Evolutionary conservation across 1,140 invertebrate species (phyloP).

Genomic region (Berghia stephanieae): DNA sequence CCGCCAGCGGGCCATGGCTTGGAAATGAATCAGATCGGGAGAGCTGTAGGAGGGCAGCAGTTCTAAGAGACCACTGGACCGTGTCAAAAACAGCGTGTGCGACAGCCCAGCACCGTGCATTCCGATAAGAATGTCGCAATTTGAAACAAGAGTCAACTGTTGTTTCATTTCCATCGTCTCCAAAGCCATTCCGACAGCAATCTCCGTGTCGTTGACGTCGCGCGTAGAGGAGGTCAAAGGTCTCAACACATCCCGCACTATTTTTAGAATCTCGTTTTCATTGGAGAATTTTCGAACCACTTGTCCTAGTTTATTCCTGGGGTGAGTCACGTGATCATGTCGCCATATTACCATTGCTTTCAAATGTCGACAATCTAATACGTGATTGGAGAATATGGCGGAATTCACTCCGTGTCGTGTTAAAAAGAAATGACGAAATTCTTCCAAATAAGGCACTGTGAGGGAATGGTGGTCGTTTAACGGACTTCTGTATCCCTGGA

Average conservation of each 20-base stretch:
- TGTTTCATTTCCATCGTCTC: constrained; percentile 50
- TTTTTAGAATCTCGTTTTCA: constrained; percentile 47
- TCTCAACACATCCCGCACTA: constrained; percentile 21
- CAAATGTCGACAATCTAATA: constrained; percentile 46
- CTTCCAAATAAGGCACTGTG: constrained; percentile 51
- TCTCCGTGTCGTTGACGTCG: too few species aligned
- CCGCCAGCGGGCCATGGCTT: constrained; percentile 57
- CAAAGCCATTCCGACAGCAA: constrained; percentile 53
- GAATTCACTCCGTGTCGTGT: constrained; percentile 28
- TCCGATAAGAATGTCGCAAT: constrained; percentile 92
- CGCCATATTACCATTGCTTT: constrained; percentile 58
- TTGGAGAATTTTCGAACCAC: constrained; percentile 57
- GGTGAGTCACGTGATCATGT: constrained; percentile 58
- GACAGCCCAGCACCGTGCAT: constrained; percentile 97
- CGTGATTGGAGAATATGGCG: constrained; percentile 3
- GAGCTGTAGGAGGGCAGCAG: constrained; percentile 72
- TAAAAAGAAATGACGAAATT: constrained; percentile 60
- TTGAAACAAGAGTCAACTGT: constrained; percentile 63
- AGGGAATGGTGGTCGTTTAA: constrained; percentile 43
- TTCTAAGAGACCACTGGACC: constrained; percentile 95
- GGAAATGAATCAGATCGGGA: constrained; percentile 53
- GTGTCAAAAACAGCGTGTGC: constrained; percentile 91
- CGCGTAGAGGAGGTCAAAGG: constrained; percentile 36
- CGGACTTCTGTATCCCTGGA: constrained; percentile 58
- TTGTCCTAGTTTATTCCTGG: constrained; percentile 51